Evolutionary conservation across 2,888 invertebrate genomes (phyloP).

Genomic region (Chymomyza amoena): DNA sequence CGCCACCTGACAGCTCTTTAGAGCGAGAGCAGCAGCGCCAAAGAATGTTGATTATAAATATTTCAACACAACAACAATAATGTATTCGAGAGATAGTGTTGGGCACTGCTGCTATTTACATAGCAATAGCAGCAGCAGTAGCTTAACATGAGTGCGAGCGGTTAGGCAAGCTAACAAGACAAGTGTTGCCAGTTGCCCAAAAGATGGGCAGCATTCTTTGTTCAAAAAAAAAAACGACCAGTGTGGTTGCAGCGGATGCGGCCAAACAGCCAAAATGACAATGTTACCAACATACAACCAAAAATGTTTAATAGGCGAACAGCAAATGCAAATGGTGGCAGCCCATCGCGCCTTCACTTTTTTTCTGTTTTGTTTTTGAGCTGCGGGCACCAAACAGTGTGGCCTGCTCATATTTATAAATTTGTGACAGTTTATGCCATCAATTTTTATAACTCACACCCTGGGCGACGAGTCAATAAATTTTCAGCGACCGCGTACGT

Average conservation of each 20-base stretch:
- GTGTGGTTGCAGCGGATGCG: background rate
- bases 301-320: slow-evolving; percentile 48
- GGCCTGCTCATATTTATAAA: slow-evolving; percentile 46
- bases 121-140: background rate
- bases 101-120: background rate
- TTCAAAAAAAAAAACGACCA: background rate
- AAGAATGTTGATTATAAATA: background rate
- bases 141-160: no score
- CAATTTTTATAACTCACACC: slow-evolving; percentile 71
- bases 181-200: background rate
- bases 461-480: slow-evolving; percentile 74
- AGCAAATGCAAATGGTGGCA: slow-evolving; percentile 28
- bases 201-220: background rate
- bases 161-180: background rate
- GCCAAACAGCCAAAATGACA: slow-evolving; percentile 29
- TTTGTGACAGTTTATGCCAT: slow-evolving; percentile 69
- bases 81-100: background rate
- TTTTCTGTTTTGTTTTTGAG: background rate
- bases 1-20: background rate
- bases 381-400: background rate
- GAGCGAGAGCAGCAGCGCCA: background rate
- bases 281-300: slow-evolving; percentile 76
- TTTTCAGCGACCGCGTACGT: slow-evolving; percentile 67
- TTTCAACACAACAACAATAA: background rate
- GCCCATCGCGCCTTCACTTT: no score